phyloP scores from a whole-genome alignment of 2,113 vertebrate genomes.

The Oryzias woworae region DNA sequence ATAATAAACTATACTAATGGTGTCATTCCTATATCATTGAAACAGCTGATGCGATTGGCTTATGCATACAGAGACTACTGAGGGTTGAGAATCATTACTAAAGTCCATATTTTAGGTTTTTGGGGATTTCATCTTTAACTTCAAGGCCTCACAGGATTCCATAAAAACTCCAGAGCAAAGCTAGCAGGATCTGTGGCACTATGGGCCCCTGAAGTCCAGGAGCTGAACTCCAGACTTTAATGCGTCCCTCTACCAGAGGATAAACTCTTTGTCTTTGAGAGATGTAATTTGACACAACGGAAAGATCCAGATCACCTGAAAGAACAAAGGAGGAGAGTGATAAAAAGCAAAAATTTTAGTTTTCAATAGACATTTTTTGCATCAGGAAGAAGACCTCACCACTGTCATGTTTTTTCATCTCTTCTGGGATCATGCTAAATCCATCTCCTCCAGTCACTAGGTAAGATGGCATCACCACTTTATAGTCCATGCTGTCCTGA shows the following conservation, averaged over 20 bases:
- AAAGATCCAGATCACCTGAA: slow-evolving; percentile 85
- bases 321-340: background rate
- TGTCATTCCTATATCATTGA: too few species aligned
- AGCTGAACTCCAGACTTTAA: slow-evolving; percentile 73
- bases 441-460: slow-evolving; percentile 85
- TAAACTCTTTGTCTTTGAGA: slow-evolving; percentile 79
- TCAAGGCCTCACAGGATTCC: background rate
- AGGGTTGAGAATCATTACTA: too few species aligned
- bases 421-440: slow-evolving; percentile 81
- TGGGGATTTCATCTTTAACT: too few species aligned
- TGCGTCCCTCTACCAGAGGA: slow-evolving; percentile 86
- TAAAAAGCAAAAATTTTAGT: too few species aligned
- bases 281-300: slow-evolving; percentile 83
- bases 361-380: too few species aligned
- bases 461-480: slow-evolving; percentile 81
- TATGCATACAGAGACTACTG: too few species aligned
- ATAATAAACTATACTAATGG: too few species aligned
- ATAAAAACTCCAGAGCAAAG: slow-evolving; percentile 37
- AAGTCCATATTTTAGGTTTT: too few species aligned
- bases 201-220: slow-evolving; percentile 13
- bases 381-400: slow-evolving; percentile 75
- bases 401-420: slow-evolving; percentile 82
- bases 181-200: slow-evolving; percentile 12
- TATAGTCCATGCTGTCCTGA: slow-evolving; percentile 75
- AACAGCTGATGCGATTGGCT: too few species aligned